Base-by-base conservation (phyloP, 2,113 vertebrate genomes). In the Urocolius indicus region DNA sequence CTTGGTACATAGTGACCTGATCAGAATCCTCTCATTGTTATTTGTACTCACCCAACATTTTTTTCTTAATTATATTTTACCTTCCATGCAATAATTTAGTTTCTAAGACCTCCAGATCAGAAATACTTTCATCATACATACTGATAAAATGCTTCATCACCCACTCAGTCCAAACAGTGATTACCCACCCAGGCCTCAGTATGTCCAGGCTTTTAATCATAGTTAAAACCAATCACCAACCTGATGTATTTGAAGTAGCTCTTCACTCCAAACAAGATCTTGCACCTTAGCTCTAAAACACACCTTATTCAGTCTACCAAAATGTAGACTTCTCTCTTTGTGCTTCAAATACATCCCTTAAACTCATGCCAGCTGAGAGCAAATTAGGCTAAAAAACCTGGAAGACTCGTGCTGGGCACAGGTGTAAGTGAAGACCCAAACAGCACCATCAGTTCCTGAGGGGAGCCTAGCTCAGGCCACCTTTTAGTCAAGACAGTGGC, bases 241-340 rank as follows among this genome's bases (percentile, higher is more conserved):
- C 45, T 48, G 30, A 45, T 38, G 8, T 3, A 63, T 52, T 58
- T 49, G 10, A 51, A 71, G 24, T 5, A 24, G 51, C 29, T 66
- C 27, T 66, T 54, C 6, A 34, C 16, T 9, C 12, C 46, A 68
- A 6, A 20, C 22, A 15, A 14, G 6, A 6, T 14, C 26, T 26
- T 3, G 1, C 5, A 21, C 4, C 2, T 8, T 43, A 63, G 3
- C 26, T 34, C 30, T 13, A 29, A 59, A 22, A 1, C 23, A 29
- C 5, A 36, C 0, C 23, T 5, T 5, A 69, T 2, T 46, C 36
- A 27, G 17, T 1, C 8, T 4, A 52, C 4, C 3, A 52, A 13
- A 49, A n/a, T 1, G 4, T 0, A 0, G 0, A 1, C 0, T 16
- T 12, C 0, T 23, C 26, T 71, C 63, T 45, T 75, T 59, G 66